Conservation (phyloP, 2,113 vertebrate genomes). For the Esox niger region DNA sequence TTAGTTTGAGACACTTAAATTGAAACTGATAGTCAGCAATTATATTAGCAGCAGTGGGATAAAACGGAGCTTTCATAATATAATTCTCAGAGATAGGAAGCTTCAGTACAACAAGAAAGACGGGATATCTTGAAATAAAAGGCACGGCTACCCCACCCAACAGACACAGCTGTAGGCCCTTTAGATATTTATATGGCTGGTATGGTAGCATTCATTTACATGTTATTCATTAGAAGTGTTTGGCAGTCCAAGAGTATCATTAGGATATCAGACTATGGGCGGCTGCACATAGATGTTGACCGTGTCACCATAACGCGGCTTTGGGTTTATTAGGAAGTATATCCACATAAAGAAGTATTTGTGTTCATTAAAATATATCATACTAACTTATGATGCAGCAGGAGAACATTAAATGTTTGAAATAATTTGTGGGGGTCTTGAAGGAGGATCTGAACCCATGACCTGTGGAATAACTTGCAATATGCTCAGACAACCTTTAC, state of each 20-base stretch:
- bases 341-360: not conserved
- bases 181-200: slow-evolving; percentile 39
- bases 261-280: slow-evolving; percentile 36
- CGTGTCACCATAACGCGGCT: slow-evolving; percentile 1
- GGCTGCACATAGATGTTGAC: not conserved
- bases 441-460: too few species aligned
- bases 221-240: slow-evolving; percentile 51
- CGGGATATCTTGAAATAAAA: slow-evolving; percentile 39
- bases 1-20: slow-evolving; percentile 38
- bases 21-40: slow-evolving; percentile 51
- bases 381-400: too few species aligned
- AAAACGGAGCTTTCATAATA: slow-evolving; percentile 56
- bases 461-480: too few species aligned
- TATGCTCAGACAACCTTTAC: too few species aligned
- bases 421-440: too few species aligned
- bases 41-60: slow-evolving; percentile 50
- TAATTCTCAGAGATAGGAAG: slow-evolving; percentile 52
- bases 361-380: too few species aligned
- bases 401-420: too few species aligned
- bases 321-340: not conserved
- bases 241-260: slow-evolving; percentile 48
- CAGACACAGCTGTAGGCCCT: slow-evolving; percentile 21
- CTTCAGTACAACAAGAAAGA: slow-evolving; percentile 43
- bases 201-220: slow-evolving; percentile 55
- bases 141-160: slow-evolving; percentile 19